Conservation (phyloP, 1,140 invertebrate species). For the Leucophenga varia region DNA sequence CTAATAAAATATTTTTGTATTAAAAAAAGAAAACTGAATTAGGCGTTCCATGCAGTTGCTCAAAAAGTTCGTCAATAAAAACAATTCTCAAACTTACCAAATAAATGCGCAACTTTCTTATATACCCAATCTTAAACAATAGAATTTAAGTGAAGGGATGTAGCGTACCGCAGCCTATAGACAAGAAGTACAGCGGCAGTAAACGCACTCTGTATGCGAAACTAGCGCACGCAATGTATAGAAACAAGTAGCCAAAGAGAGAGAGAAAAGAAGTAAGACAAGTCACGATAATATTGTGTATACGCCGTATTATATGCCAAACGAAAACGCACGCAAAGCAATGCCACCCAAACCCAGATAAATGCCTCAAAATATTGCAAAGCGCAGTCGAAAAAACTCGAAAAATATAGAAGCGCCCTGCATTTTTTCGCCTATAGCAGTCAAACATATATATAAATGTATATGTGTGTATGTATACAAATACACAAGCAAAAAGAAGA, state of each 20-base stretch:
- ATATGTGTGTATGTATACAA: background rate
- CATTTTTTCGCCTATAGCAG: constrained; percentile 24
- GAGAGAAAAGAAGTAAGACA: background rate
- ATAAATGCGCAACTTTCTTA: background rate
- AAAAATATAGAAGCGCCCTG: constrained; percentile 26
- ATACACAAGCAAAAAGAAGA: constrained; percentile 4
- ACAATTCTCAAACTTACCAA: background rate
- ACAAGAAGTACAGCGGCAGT: too few relatives aligned
- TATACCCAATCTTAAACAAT: background rate
- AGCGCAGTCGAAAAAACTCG: constrained; percentile 4
- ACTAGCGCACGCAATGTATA: constrained; percentile 7
- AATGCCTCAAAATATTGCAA: constrained; percentile 4
- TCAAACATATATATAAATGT: background rate
- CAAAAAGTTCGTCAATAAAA: background rate
- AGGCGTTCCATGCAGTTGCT: background rate
- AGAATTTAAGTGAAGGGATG: background rate
- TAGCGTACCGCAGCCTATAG: too few relatives aligned
- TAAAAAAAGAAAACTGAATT: background rate
- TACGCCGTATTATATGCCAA: background rate
- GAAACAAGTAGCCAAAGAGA: constrained; percentile 7
- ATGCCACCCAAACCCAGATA: background rate
- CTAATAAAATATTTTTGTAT: too few relatives aligned
- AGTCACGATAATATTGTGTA: too few relatives aligned
- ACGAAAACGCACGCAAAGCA: background rate
- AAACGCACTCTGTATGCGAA: too few relatives aligned